These are phyloP conservation scores for Brachymystax lenok DNA, from an alignment of 2,797 vertebrate species.

Conservation along the genomic window DNA sequence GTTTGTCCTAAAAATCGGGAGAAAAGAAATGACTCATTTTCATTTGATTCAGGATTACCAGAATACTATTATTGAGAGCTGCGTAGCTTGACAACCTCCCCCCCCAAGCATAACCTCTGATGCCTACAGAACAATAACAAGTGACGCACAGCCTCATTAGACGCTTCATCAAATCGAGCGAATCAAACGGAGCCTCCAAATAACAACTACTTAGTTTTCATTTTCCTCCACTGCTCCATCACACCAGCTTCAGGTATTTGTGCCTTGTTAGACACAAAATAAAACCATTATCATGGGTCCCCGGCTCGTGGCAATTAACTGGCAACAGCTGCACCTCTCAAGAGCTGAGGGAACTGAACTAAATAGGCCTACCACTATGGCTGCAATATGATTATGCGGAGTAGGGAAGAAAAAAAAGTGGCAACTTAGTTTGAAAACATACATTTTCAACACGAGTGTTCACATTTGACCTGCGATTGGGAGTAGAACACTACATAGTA, in stretches of 20 bases:
- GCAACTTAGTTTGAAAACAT: neutral
- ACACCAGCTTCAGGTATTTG: constrained; percentile 27
- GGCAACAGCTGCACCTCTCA: constrained; percentile 24
- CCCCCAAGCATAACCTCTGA: constrained; percentile 35
- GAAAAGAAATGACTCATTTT: constrained; percentile 18
- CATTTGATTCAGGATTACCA: constrained; percentile 41
- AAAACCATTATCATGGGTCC: constrained; percentile 16
- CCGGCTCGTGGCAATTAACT: constrained; percentile 23
- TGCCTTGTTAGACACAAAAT: constrained; percentile 24
- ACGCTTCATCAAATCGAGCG: constrained; percentile 39
- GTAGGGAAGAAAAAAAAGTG: neutral
- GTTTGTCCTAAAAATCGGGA: neutral
- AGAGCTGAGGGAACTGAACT: neutral
- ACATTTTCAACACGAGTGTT: neutral
- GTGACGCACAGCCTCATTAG: constrained; percentile 48
- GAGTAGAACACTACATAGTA: neutral
- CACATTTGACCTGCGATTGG: neutral
- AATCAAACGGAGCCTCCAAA: constrained; percentile 38
- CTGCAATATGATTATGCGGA: constrained; percentile 9
- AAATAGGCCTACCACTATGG: constrained; percentile 1
- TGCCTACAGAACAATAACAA: constrained; percentile 44
- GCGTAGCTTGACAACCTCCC: constrained; percentile 30
- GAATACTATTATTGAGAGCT: constrained; percentile 34
- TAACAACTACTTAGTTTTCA: constrained; percentile 4
- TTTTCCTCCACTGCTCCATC: neutral